Evolutionary conservation across 2,888 invertebrate genomes (phyloP).

Genomic region (Rhagonycha lutea): DNA sequence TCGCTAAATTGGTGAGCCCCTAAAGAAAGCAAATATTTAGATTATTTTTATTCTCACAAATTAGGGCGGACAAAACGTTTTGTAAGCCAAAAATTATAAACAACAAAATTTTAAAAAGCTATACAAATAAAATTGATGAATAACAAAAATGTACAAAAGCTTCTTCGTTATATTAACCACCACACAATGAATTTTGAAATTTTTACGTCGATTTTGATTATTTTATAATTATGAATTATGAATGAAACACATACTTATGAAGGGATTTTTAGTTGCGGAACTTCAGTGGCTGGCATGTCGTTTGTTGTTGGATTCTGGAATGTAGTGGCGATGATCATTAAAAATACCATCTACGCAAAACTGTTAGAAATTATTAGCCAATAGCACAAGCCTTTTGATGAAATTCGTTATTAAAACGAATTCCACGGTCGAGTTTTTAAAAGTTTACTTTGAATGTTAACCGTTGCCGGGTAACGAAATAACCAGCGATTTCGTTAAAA

Average conservation of each 20-base stretch:
- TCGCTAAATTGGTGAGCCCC: slow-evolving; percentile 22
- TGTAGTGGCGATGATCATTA: slow-evolving; percentile 51
- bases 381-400: background rate
- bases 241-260: slow-evolving; percentile 48
- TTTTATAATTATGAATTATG: slow-evolving; percentile 37
- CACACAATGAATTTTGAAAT: slow-evolving; percentile 20
- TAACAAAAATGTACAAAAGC: slow-evolving; percentile 18
- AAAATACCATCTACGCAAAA: slow-evolving; percentile 44
- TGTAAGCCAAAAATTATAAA: slow-evolving; percentile 19
- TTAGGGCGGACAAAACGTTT: background rate
- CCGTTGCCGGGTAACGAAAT: background rate
- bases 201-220: slow-evolving; percentile 5
- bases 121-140: slow-evolving; percentile 10
- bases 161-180: slow-evolving; percentile 12
- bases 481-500: background rate
- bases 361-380: slow-evolving; percentile 36
- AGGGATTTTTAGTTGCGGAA: slow-evolving; percentile 42
- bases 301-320: slow-evolving; percentile 54
- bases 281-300: slow-evolving; percentile 49
- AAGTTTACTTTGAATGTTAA: background rate
- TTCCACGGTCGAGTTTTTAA: background rate
- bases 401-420: background rate
- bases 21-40: background rate
- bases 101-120: slow-evolving; percentile 2
- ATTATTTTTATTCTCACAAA: background rate